phyloP scores from a whole-genome alignment of 2,797 vertebrate genomes.

The Prunella strophiata region DNA sequence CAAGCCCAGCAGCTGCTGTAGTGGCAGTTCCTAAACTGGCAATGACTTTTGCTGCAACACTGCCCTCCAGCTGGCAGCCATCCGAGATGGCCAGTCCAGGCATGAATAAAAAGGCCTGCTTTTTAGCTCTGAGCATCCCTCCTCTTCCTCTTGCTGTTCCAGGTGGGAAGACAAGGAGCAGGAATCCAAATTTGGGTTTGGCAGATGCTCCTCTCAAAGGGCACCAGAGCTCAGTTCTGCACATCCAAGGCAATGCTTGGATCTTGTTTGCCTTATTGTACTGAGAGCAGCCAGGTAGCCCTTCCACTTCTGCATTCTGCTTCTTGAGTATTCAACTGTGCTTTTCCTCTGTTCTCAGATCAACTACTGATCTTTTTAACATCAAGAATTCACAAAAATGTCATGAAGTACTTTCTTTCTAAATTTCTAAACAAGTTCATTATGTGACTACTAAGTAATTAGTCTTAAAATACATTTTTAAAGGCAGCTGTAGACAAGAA shows the following conservation, averaged over 20 bases:
- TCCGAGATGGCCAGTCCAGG: neutral
- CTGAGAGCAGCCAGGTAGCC: neutral
- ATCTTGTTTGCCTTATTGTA: fast-evolving
- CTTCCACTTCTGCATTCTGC: neutral
- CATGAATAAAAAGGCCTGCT: neutral
- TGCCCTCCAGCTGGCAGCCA: neutral
- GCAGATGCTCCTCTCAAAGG: neutral
- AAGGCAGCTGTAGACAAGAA: neutral
- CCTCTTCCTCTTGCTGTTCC: neutral
- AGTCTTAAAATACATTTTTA: neutral
- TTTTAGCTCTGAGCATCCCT: neutral
- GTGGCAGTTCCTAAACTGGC: neutral
- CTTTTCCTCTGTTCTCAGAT: neutral
- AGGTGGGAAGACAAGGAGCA: neutral
- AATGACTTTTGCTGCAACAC: fast-evolving
- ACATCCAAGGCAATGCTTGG: neutral
- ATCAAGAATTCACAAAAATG: neutral
- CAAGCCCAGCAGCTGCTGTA: neutral
- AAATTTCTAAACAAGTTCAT: neutral
- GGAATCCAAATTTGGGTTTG: neutral
- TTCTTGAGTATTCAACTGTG: neutral
- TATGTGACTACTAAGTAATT: neutral
- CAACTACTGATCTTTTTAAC: neutral
- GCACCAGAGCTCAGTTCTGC: neutral
- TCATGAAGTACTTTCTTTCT: neutral